Percentiles rank a stretch among this genome's conserved stretches.
Conservation (phyloP, 35 echinoderm and acorn worm genomes). For the Amphiura filiformis region DNA sequence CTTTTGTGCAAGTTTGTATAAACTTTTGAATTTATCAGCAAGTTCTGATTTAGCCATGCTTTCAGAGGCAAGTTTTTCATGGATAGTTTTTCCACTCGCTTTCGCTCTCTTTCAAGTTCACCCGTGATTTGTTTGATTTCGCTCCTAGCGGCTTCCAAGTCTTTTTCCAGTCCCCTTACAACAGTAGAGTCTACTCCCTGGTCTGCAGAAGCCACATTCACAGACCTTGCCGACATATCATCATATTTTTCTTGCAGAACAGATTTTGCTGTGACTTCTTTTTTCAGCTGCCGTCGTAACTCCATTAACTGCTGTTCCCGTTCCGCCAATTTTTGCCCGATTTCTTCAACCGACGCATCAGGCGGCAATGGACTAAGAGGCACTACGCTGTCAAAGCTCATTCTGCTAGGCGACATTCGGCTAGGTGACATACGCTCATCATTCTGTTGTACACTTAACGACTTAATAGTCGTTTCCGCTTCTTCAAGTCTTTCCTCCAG, state of each 20-base stretch:
- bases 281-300: slow-evolving; percentile 60
- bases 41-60: neutral
- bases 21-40: neutral
- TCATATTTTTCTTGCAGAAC: slow-evolving; percentile 64
- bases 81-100: neutral
- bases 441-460: slow-evolving; percentile 2
- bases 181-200: slow-evolving; percentile 20
- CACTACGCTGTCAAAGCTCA: neutral
- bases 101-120: neutral
- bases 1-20: neutral
- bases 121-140: neutral
- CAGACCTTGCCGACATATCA: slow-evolving; percentile 18
- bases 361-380: slow-evolving; percentile 17
- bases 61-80: neutral
- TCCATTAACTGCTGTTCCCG: slow-evolving; percentile 50
- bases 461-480: slow-evolving; percentile 35
- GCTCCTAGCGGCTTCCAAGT: slow-evolving; percentile 19
- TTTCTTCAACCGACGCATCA: slow-evolving; percentile 18
- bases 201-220: slow-evolving; percentile 16
- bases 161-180: neutral
- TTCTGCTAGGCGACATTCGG: neutral
- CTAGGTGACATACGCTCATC: neutral
- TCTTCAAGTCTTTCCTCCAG: slow-evolving; percentile 46
- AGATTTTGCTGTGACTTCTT: slow-evolving; percentile 37
- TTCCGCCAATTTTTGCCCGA: slow-evolving; percentile 20